These are phyloP conservation scores for Donacobius atricapilla DNA, from an alignment of 2,113 vertebrate genomes.

Conservation along the genomic window DNA sequence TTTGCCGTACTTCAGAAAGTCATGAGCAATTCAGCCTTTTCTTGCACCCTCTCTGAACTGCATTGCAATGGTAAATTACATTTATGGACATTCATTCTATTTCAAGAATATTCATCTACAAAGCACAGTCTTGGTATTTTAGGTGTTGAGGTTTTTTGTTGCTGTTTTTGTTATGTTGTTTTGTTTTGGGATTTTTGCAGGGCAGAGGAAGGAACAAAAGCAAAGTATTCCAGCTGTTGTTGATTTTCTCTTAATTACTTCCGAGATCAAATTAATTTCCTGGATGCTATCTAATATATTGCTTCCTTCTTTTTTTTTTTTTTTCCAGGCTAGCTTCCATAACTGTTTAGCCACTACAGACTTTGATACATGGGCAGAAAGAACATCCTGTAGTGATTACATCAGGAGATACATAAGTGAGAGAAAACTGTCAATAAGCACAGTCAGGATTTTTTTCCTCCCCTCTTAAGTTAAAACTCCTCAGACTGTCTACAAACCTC, in stretches of 20 bases:
- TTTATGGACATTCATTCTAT: not conserved
- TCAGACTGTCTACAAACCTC: not conserved
- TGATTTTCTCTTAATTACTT: slow-evolving; percentile 20
- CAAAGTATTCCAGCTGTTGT: not conserved
- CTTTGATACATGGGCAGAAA: not conserved
- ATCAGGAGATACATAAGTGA: not conserved
- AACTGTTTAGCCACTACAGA: not conserved
- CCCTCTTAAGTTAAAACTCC: not conserved
- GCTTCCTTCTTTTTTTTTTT: not conserved
- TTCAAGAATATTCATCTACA: not conserved
- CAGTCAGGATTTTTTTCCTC: not conserved
- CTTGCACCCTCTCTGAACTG: not conserved
- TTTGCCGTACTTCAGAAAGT: not conserved
- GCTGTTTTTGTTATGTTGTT: not conserved
- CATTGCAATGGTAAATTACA: not conserved
- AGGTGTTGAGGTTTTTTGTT: not conserved
- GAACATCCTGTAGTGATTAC: not conserved
- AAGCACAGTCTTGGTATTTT: not conserved
- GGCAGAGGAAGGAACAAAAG: not conserved
- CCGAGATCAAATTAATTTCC: not conserved
- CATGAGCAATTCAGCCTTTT: not conserved
- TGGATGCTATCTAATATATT: not conserved
- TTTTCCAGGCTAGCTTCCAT: not conserved
- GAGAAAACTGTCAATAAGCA: not conserved
- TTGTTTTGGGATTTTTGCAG: not conserved